Base-by-base conservation (phyloP, 2,888 invertebrate species). In the Ophion ventricosus region DNA sequence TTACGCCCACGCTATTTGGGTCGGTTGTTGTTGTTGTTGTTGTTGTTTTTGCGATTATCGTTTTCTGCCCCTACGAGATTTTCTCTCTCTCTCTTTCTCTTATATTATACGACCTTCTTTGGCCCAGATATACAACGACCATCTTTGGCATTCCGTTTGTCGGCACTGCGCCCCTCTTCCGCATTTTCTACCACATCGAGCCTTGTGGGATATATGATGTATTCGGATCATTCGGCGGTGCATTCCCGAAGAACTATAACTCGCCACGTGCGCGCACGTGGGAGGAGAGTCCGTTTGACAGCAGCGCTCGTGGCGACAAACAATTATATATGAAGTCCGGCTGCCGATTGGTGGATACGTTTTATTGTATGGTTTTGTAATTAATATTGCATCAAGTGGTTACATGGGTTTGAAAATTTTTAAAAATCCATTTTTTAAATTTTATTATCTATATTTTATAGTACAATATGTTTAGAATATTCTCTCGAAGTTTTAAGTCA, bases 1-100 rank as follows among this genome's bases (percentile, higher is more conserved):
- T 80, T 83, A 80, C 85, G 80, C 74, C 80, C 64, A 59, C 83
- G 67, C 76, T 29, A 61, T 67, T 77, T 40, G 56, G 29, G 64
- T 25, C 54, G 14, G 61, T 76, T 29, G 35, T 54, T 29, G 49
- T 26, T 49, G 56, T 20, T 59, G n/a, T 35, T 26, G 56, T 76
- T 57, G 20, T 73, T 67, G n/a, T 61, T 57, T 59, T 59, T 74
- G 69, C 8, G 17, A 17, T 57, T 72, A 20, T 70, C 43, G 57
- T 26, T 23, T 23, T 54, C 54, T 25, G 70, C n/a, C n/a, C 54
- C 59, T 25, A 25, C 25, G 17, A 56, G 26, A 73, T 83, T 76
- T 80, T 77, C 74, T 49, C 69, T 76, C 49, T 70, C 78, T 59
- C 29, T 72, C 11, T 69, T 82, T 43, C 57, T 66, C 43, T n/a